These are phyloP conservation scores for Orchestes rusci DNA, from an alignment of 2,888 invertebrate genomes.

Conservation along the genomic window DNA sequence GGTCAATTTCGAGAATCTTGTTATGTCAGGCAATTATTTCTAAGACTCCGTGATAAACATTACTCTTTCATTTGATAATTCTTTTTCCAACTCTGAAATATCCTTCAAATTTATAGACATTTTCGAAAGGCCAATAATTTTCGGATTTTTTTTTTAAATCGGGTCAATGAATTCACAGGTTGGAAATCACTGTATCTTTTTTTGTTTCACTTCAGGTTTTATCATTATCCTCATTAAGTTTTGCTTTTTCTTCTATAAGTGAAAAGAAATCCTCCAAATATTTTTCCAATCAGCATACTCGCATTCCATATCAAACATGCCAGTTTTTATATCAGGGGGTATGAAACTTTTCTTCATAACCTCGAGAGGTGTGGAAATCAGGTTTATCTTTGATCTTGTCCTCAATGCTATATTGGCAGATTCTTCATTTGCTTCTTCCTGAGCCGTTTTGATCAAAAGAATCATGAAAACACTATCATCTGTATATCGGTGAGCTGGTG, in stretches of 20 bases:
- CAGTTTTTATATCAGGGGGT: conserved; percentile 82
- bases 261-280: conserved; percentile 57
- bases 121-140: no score
- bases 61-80: no score
- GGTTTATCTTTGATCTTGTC: conserved; percentile 79
- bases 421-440: conserved; percentile 34
- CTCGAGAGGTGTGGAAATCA: conserved; percentile 79
- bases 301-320: conserved; percentile 65
- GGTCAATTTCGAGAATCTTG: no score
- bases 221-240: conserved; percentile 63
- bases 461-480: conserved; percentile 67
- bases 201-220: no score
- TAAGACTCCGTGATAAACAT: no score
- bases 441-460: conserved; percentile 41
- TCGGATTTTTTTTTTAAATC: no score
- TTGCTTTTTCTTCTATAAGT: conserved; percentile 53
- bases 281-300: conserved; percentile 64
- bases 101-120: no score
- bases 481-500: conserved; percentile 43
- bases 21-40: no score
- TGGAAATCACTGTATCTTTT: no score
- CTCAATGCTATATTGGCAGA: conserved; percentile 74
- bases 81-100: no score
- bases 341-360: conserved; percentile 81
- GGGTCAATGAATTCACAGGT: no score